Conservation (phyloP, 1,140 invertebrate genomes). For the Neotoxoptera formosana region DNA sequence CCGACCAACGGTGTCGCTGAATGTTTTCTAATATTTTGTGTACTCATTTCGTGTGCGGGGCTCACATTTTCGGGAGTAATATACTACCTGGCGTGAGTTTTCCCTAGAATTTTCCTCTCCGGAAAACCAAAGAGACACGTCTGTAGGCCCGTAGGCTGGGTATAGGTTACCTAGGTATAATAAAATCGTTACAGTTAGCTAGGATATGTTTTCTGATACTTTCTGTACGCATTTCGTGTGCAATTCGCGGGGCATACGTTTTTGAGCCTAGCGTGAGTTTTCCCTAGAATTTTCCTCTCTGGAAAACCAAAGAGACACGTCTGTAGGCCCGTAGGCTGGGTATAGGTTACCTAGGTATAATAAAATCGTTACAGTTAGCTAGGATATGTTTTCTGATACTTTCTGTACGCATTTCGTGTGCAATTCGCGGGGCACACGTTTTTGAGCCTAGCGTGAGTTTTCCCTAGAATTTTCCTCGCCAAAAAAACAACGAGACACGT, state of each 20-base stretch:
- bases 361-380: background rate
- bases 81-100: no score
- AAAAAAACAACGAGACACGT: background rate
- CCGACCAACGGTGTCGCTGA: background rate
- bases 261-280: background rate
- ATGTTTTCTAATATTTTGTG: background rate
- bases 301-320: background rate
- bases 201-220: background rate
- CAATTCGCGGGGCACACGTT: background rate
- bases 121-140: no score
- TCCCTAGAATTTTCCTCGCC: background rate
- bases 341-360: no score
- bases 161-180: no score
- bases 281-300: background rate
- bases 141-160: no score
- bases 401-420: background rate
- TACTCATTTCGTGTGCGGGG: background rate
- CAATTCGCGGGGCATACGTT: background rate
- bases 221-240: background rate
- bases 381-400: background rate
- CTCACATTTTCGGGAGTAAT: no score
- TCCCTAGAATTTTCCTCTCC: no score
- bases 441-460: background rate
- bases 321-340: no score
- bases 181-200: background rate